Percentiles rank a stretch among this genome's conserved stretches.
Conservation (phyloP, 2,797 vertebrate species). For the Mallotus villosus region DNA sequence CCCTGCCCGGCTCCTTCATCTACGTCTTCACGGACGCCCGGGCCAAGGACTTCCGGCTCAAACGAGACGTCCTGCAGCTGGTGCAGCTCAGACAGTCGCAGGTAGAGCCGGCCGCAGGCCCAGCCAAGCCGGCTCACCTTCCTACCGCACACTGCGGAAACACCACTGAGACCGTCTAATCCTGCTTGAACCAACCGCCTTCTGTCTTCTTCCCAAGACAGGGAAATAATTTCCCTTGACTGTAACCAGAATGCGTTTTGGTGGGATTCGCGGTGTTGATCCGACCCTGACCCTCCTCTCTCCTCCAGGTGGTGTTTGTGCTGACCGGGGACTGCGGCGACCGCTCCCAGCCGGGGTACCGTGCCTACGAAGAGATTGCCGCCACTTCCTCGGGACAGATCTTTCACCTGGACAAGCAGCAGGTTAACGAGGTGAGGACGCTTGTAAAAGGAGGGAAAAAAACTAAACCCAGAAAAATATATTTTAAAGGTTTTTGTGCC, state of each 20-base stretch:
- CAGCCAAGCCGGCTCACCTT: too few relatives aligned
- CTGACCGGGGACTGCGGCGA: slow-evolving; percentile 95
- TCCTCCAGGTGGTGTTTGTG: slow-evolving; percentile 89
- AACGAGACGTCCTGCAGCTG: slow-evolving; percentile 84
- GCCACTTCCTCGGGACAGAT: slow-evolving; percentile 94
- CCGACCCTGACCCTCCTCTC: neutral
- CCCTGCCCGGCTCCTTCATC: slow-evolving; percentile 88
- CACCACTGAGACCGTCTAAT: too few relatives aligned
- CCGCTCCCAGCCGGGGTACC: slow-evolving; percentile 91
- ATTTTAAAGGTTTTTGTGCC: neutral
- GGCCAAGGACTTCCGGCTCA: slow-evolving; percentile 89
- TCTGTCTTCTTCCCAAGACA: too few relatives aligned
- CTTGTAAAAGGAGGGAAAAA: neutral
- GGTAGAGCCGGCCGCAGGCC: slow-evolving; percentile 66
- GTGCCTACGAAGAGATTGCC: slow-evolving; percentile 90
- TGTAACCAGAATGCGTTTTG: too few relatives aligned
- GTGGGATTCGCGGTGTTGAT: neutral
- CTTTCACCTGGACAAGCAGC: slow-evolving; percentile 96
- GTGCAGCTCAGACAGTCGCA: slow-evolving; percentile 92
- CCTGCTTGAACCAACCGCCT: too few relatives aligned
- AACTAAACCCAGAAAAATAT: neutral
- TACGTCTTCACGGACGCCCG: slow-evolving; percentile 95
- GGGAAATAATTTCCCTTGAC: too few relatives aligned
- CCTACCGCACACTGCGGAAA: too few relatives aligned
- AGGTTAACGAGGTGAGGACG: slow-evolving; percentile 87